These are phyloP conservation scores for Kryphioiulus occultus DNA, from an alignment of 2,888 invertebrate species.

Conservation along the genomic window DNA sequence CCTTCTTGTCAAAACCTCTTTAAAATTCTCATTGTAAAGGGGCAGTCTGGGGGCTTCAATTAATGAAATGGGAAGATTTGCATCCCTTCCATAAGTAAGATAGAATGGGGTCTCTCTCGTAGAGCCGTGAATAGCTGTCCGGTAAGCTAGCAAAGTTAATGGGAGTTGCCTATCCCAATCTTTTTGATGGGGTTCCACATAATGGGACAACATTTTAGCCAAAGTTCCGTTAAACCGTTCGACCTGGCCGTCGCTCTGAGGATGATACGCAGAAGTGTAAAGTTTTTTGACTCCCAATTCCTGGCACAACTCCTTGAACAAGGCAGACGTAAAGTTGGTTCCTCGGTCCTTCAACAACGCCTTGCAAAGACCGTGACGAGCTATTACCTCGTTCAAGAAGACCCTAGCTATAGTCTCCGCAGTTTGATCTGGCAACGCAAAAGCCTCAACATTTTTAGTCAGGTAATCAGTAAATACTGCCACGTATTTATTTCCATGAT, in stretches of 20 bases:
- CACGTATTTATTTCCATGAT: background rate
- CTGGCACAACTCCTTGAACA: background rate
- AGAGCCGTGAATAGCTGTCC: background rate
- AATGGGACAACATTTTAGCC: background rate
- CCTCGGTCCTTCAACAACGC: background rate
- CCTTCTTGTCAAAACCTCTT: too few species aligned
- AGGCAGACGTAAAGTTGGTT: background rate
- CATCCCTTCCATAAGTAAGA: too few species aligned
- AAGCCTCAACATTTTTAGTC: background rate
- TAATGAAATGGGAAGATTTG: too few species aligned
- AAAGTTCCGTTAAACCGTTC: constrained; percentile 41
- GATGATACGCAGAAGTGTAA: constrained; percentile 37
- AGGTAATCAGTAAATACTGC: background rate
- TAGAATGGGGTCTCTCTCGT: background rate
- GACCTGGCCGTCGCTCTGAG: constrained; percentile 14
- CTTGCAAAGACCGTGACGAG: background rate
- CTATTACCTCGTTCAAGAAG: background rate
- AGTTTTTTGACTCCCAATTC: background rate
- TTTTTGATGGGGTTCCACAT: background rate
- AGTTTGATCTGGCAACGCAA: background rate
- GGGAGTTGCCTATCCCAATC: constrained; percentile 29
- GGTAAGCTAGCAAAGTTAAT: background rate
- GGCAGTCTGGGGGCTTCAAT: too few species aligned
- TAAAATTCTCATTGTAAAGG: too few species aligned
- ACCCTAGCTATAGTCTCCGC: too few species aligned